A percentile compares a stretch with the other conserved stretches of the same genome.
Conservation (phyloP, 2,888 invertebrate species). For the Apodemia mormo region DNA sequence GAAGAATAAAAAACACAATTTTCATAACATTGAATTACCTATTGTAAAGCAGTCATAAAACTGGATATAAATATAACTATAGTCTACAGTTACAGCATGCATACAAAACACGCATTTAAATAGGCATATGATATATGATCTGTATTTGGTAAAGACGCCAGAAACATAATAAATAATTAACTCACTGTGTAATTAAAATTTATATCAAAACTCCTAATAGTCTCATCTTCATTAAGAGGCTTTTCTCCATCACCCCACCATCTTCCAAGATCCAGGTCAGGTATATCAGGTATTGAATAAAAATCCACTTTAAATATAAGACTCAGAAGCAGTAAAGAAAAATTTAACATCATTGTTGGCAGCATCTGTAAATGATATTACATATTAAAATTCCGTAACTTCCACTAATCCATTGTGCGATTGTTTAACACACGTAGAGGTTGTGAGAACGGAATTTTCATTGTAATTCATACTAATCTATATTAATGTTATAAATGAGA, state of each 20-base stretch:
- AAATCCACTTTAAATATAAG: conserved; percentile 43
- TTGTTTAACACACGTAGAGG: too few relatives aligned
- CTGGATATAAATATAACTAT: too few relatives aligned
- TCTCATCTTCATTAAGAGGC: conserved; percentile 50
- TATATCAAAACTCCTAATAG: conserved; percentile 60
- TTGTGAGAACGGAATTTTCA: too few relatives aligned
- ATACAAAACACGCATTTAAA: too few relatives aligned
- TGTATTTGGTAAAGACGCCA: background rate
- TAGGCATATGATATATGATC: too few relatives aligned
- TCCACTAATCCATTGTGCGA: too few relatives aligned
- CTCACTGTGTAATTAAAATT: conserved; percentile 65
- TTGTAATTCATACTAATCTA: too few relatives aligned
- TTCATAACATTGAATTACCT: too few relatives aligned
- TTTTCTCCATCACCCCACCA: conserved; percentile 67
- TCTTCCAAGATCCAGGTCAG: conserved; percentile 54
- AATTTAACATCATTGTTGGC: conserved; percentile 37
- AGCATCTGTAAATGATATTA: conserved; percentile 51
- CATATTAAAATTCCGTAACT: background rate
- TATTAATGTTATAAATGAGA: too few relatives aligned
- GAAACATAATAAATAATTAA: background rate
- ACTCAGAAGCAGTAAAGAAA: conserved; percentile 45
- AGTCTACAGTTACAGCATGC: too few relatives aligned
- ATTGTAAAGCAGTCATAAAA: too few relatives aligned
- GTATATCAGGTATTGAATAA: conserved; percentile 50
- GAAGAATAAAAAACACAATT: too few relatives aligned